Evolutionary conservation across 1,140 invertebrate species (phyloP), one percentile per base, ranked within the genome.

Genomic region (Paramacrobiotus metropolitanus): DNA sequence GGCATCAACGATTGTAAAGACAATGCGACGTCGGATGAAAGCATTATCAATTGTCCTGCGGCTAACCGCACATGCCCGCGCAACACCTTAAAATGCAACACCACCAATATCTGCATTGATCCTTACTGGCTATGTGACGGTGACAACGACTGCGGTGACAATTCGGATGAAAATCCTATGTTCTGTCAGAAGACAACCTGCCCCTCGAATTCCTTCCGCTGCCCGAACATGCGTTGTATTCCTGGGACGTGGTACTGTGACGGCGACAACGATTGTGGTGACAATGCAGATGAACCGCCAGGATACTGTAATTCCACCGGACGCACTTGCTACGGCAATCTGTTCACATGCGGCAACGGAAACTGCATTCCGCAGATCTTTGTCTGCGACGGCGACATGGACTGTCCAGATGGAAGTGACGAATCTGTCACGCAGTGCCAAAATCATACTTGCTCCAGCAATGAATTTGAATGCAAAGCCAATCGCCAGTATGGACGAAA

Each of bases 321-420:
- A n/a, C 78, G 88, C 65, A 93, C 88, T 1, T 96, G 92, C 70
- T 92, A 90, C 66, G 86, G 89, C 0, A 89, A 93, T 71, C 74
- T 92, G 0, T 95, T 94, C 68, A 92, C 89, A 0, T 97, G 93
- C 68, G 86, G 88, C 67, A 95, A 95, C 73, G 91, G 90, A 2
- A 93, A 92, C 68, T 98, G 93, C 70, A 91, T 97, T 65, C 88
- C 87, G 0, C 77, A 86, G 63, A 91, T 88, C 63, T 97, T 96
- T 71, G 88, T 93, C n/a, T 97, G 94, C 69, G 92, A 97, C 71
- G 88, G 87, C 0, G 86, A 91, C 69, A 87, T 90, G 69, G 90
- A 97, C 73, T 97, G 93, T 71, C 73, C 86, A 64, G 92, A 95
- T 70, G 83, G 83, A 68, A 88, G 85, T 29, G 89, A 93, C 68